These are phyloP conservation scores for Fulmarus glacialis DNA, from an alignment of 2,113 vertebrate genomes.

Conservation along the genomic window DNA sequence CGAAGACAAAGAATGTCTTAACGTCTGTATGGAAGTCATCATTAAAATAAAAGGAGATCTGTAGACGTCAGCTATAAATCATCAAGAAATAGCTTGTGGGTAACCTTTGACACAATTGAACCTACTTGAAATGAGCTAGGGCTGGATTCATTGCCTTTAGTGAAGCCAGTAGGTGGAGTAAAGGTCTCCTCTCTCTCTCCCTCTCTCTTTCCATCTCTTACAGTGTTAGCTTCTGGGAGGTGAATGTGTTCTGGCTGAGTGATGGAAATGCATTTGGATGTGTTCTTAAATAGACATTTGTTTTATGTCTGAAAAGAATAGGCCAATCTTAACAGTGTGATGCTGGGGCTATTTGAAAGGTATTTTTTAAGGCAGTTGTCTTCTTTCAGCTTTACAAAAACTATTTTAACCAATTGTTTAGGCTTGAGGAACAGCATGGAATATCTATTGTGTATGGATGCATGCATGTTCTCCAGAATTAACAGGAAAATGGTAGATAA, in stretches of 20 bases:
- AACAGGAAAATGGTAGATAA: conserved; percentile 17
- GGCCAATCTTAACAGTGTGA: neutral
- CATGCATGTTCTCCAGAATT: neutral
- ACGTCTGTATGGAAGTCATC: conserved; percentile 53
- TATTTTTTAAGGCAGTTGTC: conserved; percentile 48
- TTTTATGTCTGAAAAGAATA: conserved; percentile 60
- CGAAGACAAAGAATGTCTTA: conserved; percentile 61
- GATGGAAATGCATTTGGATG: conserved; percentile 52
- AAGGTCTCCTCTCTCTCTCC: conserved; percentile 12
- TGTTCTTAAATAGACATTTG: conserved; percentile 61
- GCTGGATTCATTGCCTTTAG: conserved; percentile 57
- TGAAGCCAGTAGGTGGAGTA: conserved; percentile 56
- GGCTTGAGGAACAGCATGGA: conserved; percentile 18
- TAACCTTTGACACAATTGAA: conserved; percentile 66
- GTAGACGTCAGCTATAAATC: conserved; percentile 63
- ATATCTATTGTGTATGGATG: conserved; percentile 11
- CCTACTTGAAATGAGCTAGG: conserved; percentile 62
- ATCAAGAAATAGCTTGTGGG: conserved; percentile 62
- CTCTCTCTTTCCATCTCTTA: conserved; percentile 19
- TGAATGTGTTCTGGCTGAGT: conserved; percentile 35
- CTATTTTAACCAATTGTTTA: conserved; percentile 52
- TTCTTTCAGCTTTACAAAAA: conserved; percentile 54
- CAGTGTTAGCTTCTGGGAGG: conserved; percentile 51
- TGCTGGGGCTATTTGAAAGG: conserved; percentile 30
- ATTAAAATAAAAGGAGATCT: conserved; percentile 71